phyloP scores from a whole-genome alignment of 2,113 vertebrate species.

The Cercocebus atys region DNA sequence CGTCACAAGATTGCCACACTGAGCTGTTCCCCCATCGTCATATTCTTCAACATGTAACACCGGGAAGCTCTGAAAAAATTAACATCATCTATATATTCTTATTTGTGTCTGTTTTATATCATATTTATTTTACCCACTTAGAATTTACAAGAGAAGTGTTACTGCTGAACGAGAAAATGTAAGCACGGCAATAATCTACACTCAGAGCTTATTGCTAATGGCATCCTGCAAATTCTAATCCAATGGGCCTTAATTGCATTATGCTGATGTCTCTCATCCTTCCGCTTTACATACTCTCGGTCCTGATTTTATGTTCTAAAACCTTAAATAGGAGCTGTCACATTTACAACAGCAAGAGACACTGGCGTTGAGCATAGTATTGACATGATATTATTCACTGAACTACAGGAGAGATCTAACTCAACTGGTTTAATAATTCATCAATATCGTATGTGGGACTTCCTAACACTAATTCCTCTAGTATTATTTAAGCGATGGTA shows the following conservation, averaged over 20 bases:
- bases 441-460: constrained; percentile 10
- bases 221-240: constrained; percentile 82
- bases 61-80: constrained; percentile 42
- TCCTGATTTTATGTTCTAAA: constrained; percentile 75
- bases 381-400: constrained; percentile 56
- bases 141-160: constrained; percentile 61
- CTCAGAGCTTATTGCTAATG: constrained; percentile 80
- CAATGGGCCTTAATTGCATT: constrained; percentile 84
- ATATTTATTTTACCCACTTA: constrained; percentile 68
- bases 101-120: constrained; percentile 63
- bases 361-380: constrained; percentile 48
- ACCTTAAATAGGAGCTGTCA: constrained; percentile 83
- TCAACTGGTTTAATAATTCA: constrained; percentile 67
- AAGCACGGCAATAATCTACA: constrained; percentile 75
- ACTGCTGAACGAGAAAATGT: constrained; percentile 31
- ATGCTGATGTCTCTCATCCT: constrained; percentile 76
- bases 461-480: constrained; percentile 29
- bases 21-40: accelerated
- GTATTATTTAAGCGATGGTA: constrained; percentile 37
- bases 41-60: neutral
- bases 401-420: constrained; percentile 34
- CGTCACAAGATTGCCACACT: neutral
- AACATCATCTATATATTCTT: constrained; percentile 47
- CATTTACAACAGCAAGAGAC: constrained; percentile 78
- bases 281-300: constrained; percentile 70